These are phyloP conservation scores for Eulithis prunata DNA, from an alignment of 2,888 invertebrate genomes.

Conservation along the genomic window DNA sequence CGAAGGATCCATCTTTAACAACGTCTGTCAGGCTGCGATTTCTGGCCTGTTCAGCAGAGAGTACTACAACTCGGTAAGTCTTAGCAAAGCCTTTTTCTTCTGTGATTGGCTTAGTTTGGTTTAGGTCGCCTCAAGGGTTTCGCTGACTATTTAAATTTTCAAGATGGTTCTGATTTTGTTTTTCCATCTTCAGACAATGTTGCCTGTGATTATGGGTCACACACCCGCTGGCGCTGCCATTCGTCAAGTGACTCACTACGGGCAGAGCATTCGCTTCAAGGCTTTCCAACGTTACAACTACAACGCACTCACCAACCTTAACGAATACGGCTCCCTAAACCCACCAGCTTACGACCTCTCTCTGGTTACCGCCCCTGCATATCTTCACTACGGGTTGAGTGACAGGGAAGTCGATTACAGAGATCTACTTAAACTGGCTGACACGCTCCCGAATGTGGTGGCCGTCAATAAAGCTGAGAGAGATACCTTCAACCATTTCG, in stretches of 20 bases:
- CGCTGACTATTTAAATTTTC: no score
- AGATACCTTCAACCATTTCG: constrained; percentile 55
- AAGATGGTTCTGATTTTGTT: background rate
- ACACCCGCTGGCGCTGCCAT: constrained; percentile 61
- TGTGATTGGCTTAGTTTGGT: background rate
- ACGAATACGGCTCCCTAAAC: constrained; percentile 47
- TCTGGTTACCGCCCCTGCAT: constrained; percentile 48
- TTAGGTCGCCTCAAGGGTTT: background rate
- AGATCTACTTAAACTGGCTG: constrained; percentile 49
- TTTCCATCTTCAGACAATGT: constrained; percentile 53
- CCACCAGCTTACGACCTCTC: constrained; percentile 58
- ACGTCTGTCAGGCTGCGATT: constrained; percentile 37
- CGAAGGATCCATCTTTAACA: constrained; percentile 31
- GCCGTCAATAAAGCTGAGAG: constrained; percentile 40
- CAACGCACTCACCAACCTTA: constrained; percentile 49
- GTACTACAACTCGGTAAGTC: constrained; percentile 50
- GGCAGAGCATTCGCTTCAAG: constrained; percentile 52
- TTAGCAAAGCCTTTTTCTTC: background rate
- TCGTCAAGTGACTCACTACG: constrained; percentile 62
- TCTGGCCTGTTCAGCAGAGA: constrained; percentile 28
- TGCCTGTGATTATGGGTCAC: constrained; percentile 59
- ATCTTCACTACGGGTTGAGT: constrained; percentile 53
- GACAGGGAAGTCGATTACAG: constrained; percentile 49
- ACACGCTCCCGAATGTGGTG: constrained; percentile 47
- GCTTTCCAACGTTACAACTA: constrained; percentile 58